Conservation (phyloP, 37 sponge, comb jelly and placozoan genomes). For the Spongia lamella region DNA sequence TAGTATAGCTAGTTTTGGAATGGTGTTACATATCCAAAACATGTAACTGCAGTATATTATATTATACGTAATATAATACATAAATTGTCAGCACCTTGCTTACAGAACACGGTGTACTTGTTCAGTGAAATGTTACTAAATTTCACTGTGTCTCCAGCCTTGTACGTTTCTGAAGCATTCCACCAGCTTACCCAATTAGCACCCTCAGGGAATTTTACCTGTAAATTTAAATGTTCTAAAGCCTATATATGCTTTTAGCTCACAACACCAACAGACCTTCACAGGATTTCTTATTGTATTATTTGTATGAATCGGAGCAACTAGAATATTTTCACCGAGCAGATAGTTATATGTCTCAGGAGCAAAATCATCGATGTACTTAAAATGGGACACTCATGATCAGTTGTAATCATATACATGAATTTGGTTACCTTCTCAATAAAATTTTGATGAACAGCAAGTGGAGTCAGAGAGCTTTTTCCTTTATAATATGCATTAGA, state of each 20-base stretch:
- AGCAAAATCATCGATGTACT: constrained; percentile 68
- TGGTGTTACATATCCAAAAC: not conserved
- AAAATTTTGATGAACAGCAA: constrained; percentile 68
- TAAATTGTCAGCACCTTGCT: constrained; percentile 12
- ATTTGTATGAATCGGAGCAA: constrained; percentile 56
- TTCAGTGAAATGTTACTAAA: constrained; percentile 44
- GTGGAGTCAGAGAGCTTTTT: constrained; percentile 69
- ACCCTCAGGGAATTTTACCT: constrained; percentile 58
- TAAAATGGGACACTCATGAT: not conserved
- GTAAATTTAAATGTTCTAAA: not conserved
- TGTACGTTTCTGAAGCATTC: constrained; percentile 38
- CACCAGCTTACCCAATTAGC: constrained; percentile 66
- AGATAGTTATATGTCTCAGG: constrained; percentile 85
- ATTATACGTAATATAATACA: not conserved
- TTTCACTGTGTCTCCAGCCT: constrained; percentile 31
- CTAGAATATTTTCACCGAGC: constrained; percentile 63
- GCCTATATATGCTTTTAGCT: too few species aligned
- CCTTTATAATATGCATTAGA: constrained; percentile 48
- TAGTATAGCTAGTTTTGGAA: not conserved
- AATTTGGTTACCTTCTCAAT: constrained; percentile 58
- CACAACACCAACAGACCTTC: too few species aligned
- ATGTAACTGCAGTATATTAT: not conserved
- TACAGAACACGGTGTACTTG: constrained; percentile 53
- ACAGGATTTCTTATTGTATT: not conserved
- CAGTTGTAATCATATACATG: not conserved